Conservation (phyloP, 2,797 vertebrate genomes). For the Karalla daura region DNA sequence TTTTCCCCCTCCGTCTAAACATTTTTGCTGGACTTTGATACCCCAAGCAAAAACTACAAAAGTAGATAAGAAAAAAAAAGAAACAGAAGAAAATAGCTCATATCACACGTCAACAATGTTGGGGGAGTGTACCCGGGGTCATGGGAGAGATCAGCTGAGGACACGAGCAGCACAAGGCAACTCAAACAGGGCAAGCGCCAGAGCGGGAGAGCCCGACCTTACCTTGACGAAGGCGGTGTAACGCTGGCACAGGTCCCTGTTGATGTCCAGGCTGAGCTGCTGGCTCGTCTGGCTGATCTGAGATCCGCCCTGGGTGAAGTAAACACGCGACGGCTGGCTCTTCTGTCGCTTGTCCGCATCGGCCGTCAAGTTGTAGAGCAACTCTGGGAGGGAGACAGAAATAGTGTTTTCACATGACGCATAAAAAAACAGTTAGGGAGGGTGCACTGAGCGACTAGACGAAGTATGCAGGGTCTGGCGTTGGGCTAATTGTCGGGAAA, state of each 20-base stretch:
- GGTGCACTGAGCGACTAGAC: constrained; percentile 19
- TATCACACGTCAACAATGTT: constrained; percentile 43
- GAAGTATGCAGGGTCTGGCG: constrained; percentile 52
- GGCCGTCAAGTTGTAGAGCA: constrained; percentile 93
- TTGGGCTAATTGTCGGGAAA: constrained; percentile 43
- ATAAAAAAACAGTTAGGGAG: constrained; percentile 5
- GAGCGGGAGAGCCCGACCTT: constrained; percentile 50
- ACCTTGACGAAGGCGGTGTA: constrained; percentile 94
- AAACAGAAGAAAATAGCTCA: constrained; percentile 52
- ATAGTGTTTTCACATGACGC: constrained; percentile 16
- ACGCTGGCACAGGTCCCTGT: constrained; percentile 86
- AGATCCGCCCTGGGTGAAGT: constrained; percentile 90
- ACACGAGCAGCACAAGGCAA: constrained; percentile 28
- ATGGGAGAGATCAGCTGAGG: constrained; percentile 62
- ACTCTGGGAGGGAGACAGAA: constrained; percentile 76
- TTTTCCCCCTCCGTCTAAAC: constrained; percentile 33
- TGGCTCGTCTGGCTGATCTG: constrained; percentile 86
- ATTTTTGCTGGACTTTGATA: constrained; percentile 35
- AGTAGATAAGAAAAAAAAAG: constrained; percentile 50
- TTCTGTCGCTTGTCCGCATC: constrained; percentile 93
- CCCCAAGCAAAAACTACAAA: constrained; percentile 33
- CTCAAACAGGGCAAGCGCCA: constrained; percentile 22
- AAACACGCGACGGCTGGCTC: constrained; percentile 88
- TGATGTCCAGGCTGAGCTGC: constrained; percentile 84
- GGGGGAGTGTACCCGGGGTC: constrained; percentile 38